Percentiles rank a stretch among this genome's conserved stretches.
Conservation (phyloP, 2,888 invertebrate genomes). For the Mythimna albipuncta region DNA sequence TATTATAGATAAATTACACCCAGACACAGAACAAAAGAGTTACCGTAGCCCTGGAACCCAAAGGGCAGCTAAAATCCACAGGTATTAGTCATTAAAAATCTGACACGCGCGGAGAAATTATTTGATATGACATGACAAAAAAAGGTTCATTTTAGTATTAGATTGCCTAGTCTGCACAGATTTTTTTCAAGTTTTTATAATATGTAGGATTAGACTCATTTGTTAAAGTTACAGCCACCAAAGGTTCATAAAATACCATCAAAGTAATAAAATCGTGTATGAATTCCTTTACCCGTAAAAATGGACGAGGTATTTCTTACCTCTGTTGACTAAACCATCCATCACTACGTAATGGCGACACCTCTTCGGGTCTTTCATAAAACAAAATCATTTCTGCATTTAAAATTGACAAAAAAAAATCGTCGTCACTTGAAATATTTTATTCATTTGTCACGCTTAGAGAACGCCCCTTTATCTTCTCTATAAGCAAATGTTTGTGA, state of each 20-base stretch:
- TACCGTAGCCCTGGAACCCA: too few species aligned
- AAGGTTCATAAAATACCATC: neutral
- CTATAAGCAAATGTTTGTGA: slow-evolving; percentile 52
- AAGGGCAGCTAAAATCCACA: too few species aligned
- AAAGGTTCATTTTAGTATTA: too few species aligned
- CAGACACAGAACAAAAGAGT: too few species aligned
- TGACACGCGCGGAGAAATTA: too few species aligned
- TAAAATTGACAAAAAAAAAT: neutral
- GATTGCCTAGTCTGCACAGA: too few species aligned
- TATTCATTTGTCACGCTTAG: slow-evolving; percentile 2
- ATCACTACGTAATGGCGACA: slow-evolving; percentile 1
- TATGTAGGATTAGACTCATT: neutral
- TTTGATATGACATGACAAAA: too few species aligned
- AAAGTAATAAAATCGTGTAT: neutral
- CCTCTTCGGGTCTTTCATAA: too few species aligned
- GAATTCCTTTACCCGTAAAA: neutral
- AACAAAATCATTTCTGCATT: slow-evolving; percentile 7
- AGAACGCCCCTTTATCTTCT: slow-evolving; percentile 35
- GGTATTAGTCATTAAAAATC: too few species aligned
- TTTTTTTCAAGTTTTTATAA: neutral
- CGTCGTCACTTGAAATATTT: neutral
- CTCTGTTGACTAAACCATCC: neutral
- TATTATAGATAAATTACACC: too few species aligned
- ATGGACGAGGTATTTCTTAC: neutral
- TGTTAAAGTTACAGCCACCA: neutral